Conservation (phyloP, 2,888 invertebrate genomes). For the Exephanes ischioxanthus region DNA sequence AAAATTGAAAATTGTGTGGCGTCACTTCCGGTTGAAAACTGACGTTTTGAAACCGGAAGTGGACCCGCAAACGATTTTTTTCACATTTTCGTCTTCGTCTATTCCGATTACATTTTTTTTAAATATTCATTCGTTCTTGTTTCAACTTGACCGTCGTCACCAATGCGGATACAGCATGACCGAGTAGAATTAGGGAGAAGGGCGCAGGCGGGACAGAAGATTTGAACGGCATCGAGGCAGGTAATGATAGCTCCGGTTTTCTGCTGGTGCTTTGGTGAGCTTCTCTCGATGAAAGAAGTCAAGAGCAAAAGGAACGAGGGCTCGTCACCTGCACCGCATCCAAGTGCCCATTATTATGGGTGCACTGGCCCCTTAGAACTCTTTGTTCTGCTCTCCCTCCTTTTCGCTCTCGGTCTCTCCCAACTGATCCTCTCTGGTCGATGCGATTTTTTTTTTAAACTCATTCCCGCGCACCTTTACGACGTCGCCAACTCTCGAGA, state of each 20-base stretch:
- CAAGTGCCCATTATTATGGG: slow-evolving; percentile 68
- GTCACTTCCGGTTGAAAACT: too few species aligned
- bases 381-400: slow-evolving; percentile 63
- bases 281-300: slow-evolving; percentile 45
- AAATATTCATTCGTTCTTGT: neutral
- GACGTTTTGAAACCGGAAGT: too few species aligned
- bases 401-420: slow-evolving; percentile 11
- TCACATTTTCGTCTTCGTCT: too few species aligned
- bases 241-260: slow-evolving; percentile 62
- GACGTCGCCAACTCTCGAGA: neutral
- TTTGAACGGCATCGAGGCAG: slow-evolving; percentile 58
- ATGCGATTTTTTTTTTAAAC: neutral
- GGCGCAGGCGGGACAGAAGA: slow-evolving; percentile 1
- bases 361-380: slow-evolving; percentile 67
- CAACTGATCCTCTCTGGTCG: neutral
- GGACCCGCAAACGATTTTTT: too few species aligned
- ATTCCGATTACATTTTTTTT: too few species aligned
- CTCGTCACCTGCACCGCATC: slow-evolving; percentile 68
- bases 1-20: too few species aligned
- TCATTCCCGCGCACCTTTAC: neutral
- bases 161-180: slow-evolving; percentile 46
- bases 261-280: slow-evolving; percentile 37
- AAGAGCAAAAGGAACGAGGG: slow-evolving; percentile 38
- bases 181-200: slow-evolving; percentile 50
- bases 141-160: slow-evolving; percentile 2